Evolutionary conservation across 1,140 invertebrate genomes (phyloP), one percentile per base, ranked within the genome.

Genomic region (Arion vulgaris): DNA sequence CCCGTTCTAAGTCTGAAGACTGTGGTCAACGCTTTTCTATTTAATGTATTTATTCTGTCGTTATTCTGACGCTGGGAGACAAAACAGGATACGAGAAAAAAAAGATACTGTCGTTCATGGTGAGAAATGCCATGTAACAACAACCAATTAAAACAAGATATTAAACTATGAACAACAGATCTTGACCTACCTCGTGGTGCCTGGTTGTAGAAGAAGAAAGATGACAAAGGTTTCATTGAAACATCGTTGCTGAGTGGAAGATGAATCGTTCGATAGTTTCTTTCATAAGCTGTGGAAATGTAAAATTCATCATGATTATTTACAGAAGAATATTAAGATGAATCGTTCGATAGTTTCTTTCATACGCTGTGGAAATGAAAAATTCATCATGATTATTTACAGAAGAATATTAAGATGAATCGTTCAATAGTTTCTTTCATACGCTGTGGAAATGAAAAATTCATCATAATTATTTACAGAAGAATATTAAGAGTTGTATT

Each of bases 121-220:
- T n/a, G n/a, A n/a, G n/a, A n/a, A n/a, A n/a, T n/a, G n/a, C n/a
- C n/a, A n/a, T n/a, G n/a, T n/a, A n/a, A n/a, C n/a, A n/a, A n/a
- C n/a, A n/a, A n/a, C n/a, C n/a, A n/a, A n/a, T n/a, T n/a, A n/a
- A n/a, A n/a, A n/a, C n/a, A n/a, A n/a, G n/a, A n/a, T n/a, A n/a
- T n/a, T n/a, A n/a, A n/a, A n/a, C n/a, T n/a, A n/a, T n/a, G n/a
- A n/a, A n/a, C n/a, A n/a, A 41, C 39, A 34, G n/a, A 34, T 4
- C 4, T 5, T 41, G 62, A 51, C 78, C n/a, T 49, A 80, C 78
- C 78, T 71, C 68, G 13, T 19, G 78, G 78, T 7, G 78, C 68
- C 26, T 80, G 62, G n/a, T 80, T 80, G 28, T 49, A 80, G 41
- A 80, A 80, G 62, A 80, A 71, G 38, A 80, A 80, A 5, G 28